A percentile compares a stretch with the other conserved stretches of the same genome.
Evolutionary conservation across 2,797 vertebrate genomes (phyloP).

Genomic region (Spinus pinus): DNA sequence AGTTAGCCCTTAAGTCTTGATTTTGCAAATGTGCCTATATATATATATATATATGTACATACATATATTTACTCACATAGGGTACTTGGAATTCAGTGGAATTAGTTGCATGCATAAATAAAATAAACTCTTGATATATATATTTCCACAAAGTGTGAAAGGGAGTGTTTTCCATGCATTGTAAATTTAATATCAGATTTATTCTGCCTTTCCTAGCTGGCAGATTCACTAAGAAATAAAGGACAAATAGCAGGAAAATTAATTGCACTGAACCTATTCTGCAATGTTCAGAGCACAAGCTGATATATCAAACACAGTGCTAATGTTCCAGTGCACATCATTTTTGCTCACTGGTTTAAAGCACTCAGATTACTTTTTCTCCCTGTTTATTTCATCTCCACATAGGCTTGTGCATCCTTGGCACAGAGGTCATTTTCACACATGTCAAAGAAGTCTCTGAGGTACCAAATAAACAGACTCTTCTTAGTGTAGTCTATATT

Average conservation of each 20-base stretch:
- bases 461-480: slow-evolving; percentile 1
- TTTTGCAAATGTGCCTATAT: background rate
- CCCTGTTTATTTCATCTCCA: background rate
- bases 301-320: background rate
- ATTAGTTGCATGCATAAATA: background rate
- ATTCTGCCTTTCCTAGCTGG: background rate
- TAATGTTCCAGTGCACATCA: background rate
- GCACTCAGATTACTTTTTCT: background rate
- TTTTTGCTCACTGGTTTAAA: background rate
- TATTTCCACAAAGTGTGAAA: background rate
- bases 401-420: background rate
- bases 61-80: background rate
- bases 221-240: background rate
- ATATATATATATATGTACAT: background rate
- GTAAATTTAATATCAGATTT: background rate
- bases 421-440: slow-evolving; percentile 24
- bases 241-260: background rate
- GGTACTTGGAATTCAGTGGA: background rate
- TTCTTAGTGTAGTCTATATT: background rate
- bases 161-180: background rate
- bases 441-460: background rate
- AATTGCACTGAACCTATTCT: background rate
- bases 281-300: background rate
- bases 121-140: background rate
- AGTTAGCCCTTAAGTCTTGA: background rate